Evolutionary conservation across 2,888 invertebrate species (phyloP).

Genomic region (Oxycera nigricornis): DNA sequence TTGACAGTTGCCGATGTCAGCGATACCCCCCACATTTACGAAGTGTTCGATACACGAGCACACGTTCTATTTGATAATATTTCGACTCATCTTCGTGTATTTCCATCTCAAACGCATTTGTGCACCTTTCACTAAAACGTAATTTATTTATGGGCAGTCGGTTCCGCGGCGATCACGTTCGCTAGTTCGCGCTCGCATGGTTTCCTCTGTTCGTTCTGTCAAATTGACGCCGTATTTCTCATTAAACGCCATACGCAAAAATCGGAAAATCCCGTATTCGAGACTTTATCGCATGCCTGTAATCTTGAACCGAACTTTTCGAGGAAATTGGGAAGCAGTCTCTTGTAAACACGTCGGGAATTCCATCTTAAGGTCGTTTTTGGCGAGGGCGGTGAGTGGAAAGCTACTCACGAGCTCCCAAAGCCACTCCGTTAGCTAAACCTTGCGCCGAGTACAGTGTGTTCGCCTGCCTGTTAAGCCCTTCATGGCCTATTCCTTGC

Average conservation of each 20-base stretch:
- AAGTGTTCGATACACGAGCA: not conserved
- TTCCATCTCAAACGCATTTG: slow-evolving; percentile 16
- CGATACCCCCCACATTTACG: not conserved
- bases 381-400: not conserved
- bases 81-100: not conserved
- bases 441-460: not conserved
- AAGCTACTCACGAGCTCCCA: not conserved
- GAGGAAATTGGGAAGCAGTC: not conserved
- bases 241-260: slow-evolving; percentile 20
- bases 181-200: slow-evolving; percentile 6
- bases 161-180: slow-evolving; percentile 10
- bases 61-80: not conserved
- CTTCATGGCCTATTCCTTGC: not conserved
- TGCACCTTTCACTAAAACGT: slow-evolving; percentile 17
- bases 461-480: not conserved
- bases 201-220: slow-evolving; percentile 9
- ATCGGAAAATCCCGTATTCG: slow-evolving; percentile 8
- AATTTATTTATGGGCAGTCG: not conserved
- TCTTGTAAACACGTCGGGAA: slow-evolving; percentile 4
- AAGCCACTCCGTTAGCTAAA: not conserved
- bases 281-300: not conserved
- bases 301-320: not conserved
- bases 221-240: slow-evolving; percentile 14
- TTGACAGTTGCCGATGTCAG: slow-evolving; percentile 36
- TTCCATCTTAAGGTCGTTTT: not conserved